Conservation (phyloP, 2,113 vertebrate genomes). For the Lamprotornis superbus region DNA sequence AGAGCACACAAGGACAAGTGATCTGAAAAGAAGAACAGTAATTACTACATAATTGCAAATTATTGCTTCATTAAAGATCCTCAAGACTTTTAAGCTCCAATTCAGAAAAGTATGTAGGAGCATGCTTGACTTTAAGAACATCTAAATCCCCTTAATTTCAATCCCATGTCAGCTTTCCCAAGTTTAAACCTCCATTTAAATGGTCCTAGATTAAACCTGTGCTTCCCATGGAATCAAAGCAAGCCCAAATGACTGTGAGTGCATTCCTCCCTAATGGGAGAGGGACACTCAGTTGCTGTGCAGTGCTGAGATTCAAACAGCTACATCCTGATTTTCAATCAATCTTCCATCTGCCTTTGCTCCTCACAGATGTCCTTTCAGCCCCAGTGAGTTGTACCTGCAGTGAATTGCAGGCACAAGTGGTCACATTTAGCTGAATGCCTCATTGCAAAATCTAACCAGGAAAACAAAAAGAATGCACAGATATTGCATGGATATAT, state of each 20-base stretch:
- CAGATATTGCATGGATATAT: not conserved
- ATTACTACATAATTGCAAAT: not conserved
- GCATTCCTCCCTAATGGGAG: not conserved
- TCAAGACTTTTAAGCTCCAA: not conserved
- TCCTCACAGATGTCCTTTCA: not conserved
- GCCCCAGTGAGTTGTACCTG: not conserved
- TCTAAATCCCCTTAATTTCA: not conserved
- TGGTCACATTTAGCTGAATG: not conserved
- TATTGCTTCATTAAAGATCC: not conserved
- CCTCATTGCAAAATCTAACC: not conserved
- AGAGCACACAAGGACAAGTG: conserved; percentile 59
- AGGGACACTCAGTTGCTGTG: not conserved
- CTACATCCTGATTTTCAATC: not conserved
- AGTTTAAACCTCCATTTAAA: not conserved
- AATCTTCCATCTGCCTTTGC: not conserved
- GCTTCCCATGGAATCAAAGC: not conserved
- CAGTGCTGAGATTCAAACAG: not conserved
- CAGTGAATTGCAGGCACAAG: not conserved
- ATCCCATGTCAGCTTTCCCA: not conserved
- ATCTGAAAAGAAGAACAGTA: conserved; percentile 39
- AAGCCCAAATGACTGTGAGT: not conserved
- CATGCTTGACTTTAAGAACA: not conserved
- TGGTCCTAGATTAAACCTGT: not conserved
- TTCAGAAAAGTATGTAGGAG: not conserved
- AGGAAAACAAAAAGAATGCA: not conserved